A percentile compares a stretch with the other conserved stretches of the same genome.
These are phyloP conservation scores for Physeter macrocephalus DNA, from an alignment of 2,113 vertebrate species.

Conservation along the genomic window DNA sequence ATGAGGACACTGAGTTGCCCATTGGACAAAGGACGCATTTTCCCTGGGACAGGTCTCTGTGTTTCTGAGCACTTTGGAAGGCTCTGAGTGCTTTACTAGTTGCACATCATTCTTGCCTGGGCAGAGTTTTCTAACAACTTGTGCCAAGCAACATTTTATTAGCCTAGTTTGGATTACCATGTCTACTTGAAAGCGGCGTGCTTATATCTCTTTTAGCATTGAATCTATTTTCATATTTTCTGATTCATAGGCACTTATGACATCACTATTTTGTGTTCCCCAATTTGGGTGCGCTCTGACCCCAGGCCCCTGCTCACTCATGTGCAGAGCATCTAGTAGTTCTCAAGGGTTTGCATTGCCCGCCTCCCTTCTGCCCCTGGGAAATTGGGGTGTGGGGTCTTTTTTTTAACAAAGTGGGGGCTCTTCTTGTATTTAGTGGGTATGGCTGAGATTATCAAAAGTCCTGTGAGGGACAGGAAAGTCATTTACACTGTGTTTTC, in stretches of 20 bases:
- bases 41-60: background rate
- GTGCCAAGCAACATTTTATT: background rate
- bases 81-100: background rate
- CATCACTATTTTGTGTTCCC: background rate
- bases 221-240: background rate
- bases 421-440: background rate
- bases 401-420: background rate
- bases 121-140: slow-evolving; percentile 32
- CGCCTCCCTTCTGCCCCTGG: background rate
- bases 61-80: background rate
- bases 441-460: background rate
- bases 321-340: background rate
- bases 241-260: background rate
- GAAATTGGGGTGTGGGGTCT: background rate
- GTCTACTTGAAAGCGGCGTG: background rate
- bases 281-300: background rate
- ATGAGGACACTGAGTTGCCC: background rate
- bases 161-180: background rate
- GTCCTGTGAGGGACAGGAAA: background rate
- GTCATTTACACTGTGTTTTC: background rate
- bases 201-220: background rate
- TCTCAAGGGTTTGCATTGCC: background rate
- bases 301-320: background rate
- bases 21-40: slow-evolving; percentile 19
- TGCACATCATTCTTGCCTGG: slow-evolving; percentile 21